These are phyloP conservation scores for Microctonus aethiopoides DNA, from an alignment of 2,888 invertebrate species.

Conservation along the genomic window DNA sequence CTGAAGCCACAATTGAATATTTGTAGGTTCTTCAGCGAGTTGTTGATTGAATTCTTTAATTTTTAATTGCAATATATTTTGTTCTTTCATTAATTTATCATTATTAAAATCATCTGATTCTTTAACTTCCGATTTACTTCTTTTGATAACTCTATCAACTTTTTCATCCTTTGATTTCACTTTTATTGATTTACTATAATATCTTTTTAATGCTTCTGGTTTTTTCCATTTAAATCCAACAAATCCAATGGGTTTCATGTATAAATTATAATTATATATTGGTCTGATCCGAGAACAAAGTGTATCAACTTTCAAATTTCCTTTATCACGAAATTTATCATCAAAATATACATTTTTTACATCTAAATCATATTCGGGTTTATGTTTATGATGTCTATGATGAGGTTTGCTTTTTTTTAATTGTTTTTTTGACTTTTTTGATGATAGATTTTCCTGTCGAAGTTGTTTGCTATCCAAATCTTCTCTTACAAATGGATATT, in stretches of 20 bases:
- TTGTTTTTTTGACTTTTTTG: constrained; percentile 43
- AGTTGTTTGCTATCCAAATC: constrained; percentile 26
- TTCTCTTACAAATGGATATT: constrained; percentile 8
- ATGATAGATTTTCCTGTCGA: constrained; percentile 32
- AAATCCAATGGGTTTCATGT: constrained; percentile 47
- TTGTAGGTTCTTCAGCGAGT: constrained; percentile 68
- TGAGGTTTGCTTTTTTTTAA: constrained; percentile 49
- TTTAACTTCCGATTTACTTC: constrained; percentile 36
- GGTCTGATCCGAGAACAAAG: constrained; percentile 75
- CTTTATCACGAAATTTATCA: constrained; percentile 71
- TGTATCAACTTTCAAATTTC: constrained; percentile 72
- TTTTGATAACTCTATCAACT: constrained; percentile 58
- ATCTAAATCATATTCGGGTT: constrained; percentile 45
- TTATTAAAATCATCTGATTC: constrained; percentile 43
- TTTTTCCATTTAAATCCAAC: constrained; percentile 41
- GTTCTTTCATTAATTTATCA: constrained; percentile 51
- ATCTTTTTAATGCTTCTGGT: constrained; percentile 45
- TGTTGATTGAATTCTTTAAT: constrained; percentile 71
- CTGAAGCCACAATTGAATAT: constrained; percentile 72
- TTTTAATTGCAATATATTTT: constrained; percentile 67
- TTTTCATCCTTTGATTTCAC: constrained; percentile 42
- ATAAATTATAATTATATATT: constrained; percentile 67
- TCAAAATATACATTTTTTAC: constrained; percentile 70
- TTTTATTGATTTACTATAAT: constrained; percentile 39
- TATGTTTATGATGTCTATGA: constrained; percentile 46